Base-by-base conservation (phyloP, 2,113 vertebrate species). In the Sitta europaea region DNA sequence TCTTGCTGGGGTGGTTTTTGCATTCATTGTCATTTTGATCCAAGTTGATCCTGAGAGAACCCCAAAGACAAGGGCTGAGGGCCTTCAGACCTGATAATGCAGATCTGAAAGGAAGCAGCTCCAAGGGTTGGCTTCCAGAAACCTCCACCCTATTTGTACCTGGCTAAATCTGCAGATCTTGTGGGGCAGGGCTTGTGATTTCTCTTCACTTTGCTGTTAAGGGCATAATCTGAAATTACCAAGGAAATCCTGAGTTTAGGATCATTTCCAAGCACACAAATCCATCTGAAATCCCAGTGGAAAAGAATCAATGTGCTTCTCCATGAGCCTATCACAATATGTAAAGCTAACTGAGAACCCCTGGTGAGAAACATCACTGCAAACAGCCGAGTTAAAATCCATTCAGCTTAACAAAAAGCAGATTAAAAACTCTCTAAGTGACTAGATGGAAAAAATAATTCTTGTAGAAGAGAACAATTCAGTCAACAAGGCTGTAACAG, bases 361-460 rank as follows among this genome's bases (percentile, higher is more conserved):
- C 73, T 75, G 80, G 51, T 81, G 80, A 90, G 85, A 89, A 89
- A 75, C 65, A 68, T 54, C 24, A 3, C 68, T 81, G 90, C 55
- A 78, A 95, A 89, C 48, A 90, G 72, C 59, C 19, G 55, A 92
- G 51, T 80, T 91, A 42, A 86, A 92, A 96, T 89, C 62, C 88
- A 91, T 84, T 77, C 75, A 77, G 19, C 13, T 88, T n/a, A 71
- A 88, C 63, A 95, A 92, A 90, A 95, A 94, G 48, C 83, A 86
- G 91, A 90, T 86, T 93, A 67, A 86, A 94, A 92, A 77, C 59
- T 42, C 86, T 91, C 83, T 63, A 70, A 94, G 75, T 88, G 73
- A 80, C 63, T 92, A 53, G 55, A 84, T 89, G 55, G 82, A 70
- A 90, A 75, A 78, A 78, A 71, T 36, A 81, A 68, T 81, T 85